Base-by-base conservation (phyloP, 2,797 vertebrate genomes). In the Danio tinwini region DNA sequence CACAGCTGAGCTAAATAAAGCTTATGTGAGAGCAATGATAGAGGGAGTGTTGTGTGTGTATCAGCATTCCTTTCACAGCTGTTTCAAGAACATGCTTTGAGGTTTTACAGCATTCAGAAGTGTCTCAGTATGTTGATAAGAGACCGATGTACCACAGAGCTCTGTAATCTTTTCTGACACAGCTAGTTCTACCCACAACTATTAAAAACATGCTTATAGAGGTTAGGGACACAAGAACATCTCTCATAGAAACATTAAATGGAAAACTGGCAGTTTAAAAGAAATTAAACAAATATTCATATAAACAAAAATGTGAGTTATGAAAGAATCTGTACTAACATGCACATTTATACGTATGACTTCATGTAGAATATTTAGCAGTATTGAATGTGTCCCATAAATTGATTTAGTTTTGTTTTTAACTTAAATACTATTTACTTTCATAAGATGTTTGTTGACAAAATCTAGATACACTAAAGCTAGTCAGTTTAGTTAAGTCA, bases 11-110 rank as follows among this genome's bases (percentile, higher is more conserved):
- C 69, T 73, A 80, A 64, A 73, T 80, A 56, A 72, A 80, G 59
- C 58, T 19, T 14, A 53, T 73, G 68, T 6, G 21, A 14, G 74
- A 67, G 63, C 37, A 56, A 42, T 56, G 68, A 80, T 64, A 64
- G 19, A 70, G 42, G 7, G n/a, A 78, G 13, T 62, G 37, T 70
- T 79, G 40, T 19, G 6, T 72, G 14, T 79, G 59, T 55, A 65
- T 65, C 59, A 64, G 61, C 59, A 72, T 80, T 80, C 78, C 47
- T 80, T 59, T 65, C 69, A 64, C 78, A 80, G 69, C 78, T 73
- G 77, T 72, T 79, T 79, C 47, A 53, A 63, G 40, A 79, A 59
- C 78, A 44, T 44, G 50, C 49, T 73, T 80, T 72, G 68, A 72
- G 47, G 16, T 72, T 55, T 73, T 73, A 80, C 69, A 64, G 58